phyloP scores from a whole-genome alignment of 2,888 invertebrate genomes.

The Leptopterna dolabrata region DNA sequence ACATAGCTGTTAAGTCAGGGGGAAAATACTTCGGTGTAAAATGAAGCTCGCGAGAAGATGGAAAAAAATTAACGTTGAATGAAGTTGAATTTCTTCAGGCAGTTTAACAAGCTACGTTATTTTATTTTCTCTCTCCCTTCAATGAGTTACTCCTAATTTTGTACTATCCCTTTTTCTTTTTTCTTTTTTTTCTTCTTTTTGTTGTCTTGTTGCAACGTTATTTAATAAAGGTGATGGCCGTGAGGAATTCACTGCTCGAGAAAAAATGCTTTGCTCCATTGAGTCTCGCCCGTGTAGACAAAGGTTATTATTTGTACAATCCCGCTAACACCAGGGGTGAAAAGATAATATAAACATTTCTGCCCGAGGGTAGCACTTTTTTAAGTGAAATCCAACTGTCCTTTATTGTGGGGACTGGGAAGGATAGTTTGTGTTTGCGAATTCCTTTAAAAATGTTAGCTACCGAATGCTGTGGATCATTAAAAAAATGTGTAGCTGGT shows the following conservation, averaged over 20 bases:
- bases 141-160: neutral
- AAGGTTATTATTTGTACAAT: neutral
- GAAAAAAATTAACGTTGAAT: neutral
- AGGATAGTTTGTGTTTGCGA: too few relatives aligned
- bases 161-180: neutral
- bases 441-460: too few relatives aligned
- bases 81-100: neutral
- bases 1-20: neutral
- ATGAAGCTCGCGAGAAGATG: neutral
- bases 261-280: neutral
- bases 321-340: neutral
- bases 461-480: too few relatives aligned
- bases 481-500: too few relatives aligned
- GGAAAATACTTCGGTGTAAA: neutral
- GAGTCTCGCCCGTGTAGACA: neutral
- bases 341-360: neutral
- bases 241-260: neutral
- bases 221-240: slow-evolving; percentile 5
- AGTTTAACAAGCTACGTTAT: neutral
- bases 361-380: neutral
- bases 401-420: too few relatives aligned
- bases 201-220: neutral
- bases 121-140: neutral
- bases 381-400: neutral
- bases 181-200: too few relatives aligned